phyloP scores from a whole-genome alignment of 2,797 vertebrate genomes.

The Oreonectes daqikongensis region DNA sequence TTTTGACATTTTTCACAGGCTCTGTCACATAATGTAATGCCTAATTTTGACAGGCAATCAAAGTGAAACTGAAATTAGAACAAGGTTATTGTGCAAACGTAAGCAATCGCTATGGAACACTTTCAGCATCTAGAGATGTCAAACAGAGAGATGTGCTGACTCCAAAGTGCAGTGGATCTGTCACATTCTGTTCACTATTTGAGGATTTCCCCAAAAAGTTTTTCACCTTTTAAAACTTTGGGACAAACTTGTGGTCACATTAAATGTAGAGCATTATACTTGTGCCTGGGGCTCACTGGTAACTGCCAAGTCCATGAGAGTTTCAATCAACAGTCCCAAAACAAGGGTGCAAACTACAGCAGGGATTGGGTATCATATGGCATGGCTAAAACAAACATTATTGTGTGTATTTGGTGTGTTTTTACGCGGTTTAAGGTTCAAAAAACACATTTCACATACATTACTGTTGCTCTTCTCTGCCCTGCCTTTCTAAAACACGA shows the following conservation, averaged over 20 bases:
- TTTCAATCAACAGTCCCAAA: background rate
- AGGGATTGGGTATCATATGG: too few species aligned
- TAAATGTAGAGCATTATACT: background rate
- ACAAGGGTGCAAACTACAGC: background rate
- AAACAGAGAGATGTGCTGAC: background rate
- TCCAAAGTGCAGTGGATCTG: background rate
- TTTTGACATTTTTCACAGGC: background rate
- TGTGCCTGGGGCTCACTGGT: background rate
- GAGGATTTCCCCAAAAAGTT: background rate
- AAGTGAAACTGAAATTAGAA: background rate
- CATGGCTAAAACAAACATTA: too few species aligned
- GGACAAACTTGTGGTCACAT: background rate
- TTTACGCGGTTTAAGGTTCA: too few species aligned
- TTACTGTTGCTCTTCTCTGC: too few species aligned
- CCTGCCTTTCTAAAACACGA: too few species aligned
- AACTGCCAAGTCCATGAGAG: background rate
- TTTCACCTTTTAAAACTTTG: background rate
- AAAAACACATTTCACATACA: too few species aligned
- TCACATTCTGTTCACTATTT: background rate
- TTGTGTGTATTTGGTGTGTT: too few species aligned
- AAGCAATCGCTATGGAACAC: background rate
- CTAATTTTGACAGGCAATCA: background rate
- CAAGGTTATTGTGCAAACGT: background rate
- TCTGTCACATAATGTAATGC: background rate
- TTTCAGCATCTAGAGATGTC: background rate